phyloP scores from a whole-genome alignment of 2,888 invertebrate species.

The Chironomus tentans region DNA sequence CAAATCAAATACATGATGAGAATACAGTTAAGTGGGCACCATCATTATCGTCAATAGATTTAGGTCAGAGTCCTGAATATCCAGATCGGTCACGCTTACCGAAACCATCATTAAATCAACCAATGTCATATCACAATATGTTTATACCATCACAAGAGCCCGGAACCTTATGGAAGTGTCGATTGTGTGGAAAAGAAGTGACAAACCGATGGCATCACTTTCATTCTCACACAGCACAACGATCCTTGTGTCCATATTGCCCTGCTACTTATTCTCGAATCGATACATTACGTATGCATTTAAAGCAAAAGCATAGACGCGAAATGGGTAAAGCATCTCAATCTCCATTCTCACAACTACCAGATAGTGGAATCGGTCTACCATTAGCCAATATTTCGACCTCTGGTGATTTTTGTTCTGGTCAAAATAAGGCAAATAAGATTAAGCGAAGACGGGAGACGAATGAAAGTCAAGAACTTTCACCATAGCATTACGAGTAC shows the following conservation, averaged over 20 bases:
- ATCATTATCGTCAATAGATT: neutral
- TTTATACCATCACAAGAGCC: conserved; percentile 64
- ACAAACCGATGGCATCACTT: conserved; percentile 84
- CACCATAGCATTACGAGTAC: no score
- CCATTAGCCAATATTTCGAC: no score
- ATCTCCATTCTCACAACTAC: neutral
- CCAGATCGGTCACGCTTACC: neutral
- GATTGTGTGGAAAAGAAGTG: conserved; percentile 75
- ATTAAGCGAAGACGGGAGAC: neutral
- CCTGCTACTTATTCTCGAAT: conserved; percentile 80
- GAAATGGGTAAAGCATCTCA: neutral
- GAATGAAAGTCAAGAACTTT: no score
- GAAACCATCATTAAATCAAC: conserved; percentile 35
- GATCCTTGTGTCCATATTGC: conserved; percentile 75
- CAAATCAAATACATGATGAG: neutral
- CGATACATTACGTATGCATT: conserved; percentile 74
- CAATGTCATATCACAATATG: conserved; percentile 74
- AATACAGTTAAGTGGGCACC: neutral
- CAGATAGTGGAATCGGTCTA: no score
- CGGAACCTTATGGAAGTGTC: conserved; percentile 69
- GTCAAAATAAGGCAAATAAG: neutral
- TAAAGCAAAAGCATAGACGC: conserved; percentile 59
- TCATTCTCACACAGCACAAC: conserved; percentile 72
- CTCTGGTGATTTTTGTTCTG: no score
- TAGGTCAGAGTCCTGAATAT: neutral